phyloP scores from a whole-genome alignment of 2,113 vertebrate genomes.

The Blennius ocellaris region DNA sequence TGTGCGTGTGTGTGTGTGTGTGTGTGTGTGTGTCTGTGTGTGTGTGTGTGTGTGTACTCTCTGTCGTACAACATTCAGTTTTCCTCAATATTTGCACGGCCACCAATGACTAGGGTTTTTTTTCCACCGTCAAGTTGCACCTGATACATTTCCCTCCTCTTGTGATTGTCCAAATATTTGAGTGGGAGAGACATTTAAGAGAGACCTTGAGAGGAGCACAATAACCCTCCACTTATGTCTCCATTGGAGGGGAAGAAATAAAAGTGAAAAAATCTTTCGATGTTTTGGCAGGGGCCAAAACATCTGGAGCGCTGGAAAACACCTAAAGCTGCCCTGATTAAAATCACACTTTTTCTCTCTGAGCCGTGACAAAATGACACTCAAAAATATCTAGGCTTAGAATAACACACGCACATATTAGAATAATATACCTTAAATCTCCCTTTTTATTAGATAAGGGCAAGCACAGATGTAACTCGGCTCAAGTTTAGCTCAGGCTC shows the following conservation, averaged over 20 bases:
- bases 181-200: conserved; percentile 77
- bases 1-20: conserved; percentile 11
- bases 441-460: conserved; percentile 76
- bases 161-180: conserved; percentile 83
- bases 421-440: conserved; percentile 75
- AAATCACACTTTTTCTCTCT: conserved; percentile 77
- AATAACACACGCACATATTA: conserved; percentile 72
- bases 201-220: conserved; percentile 77
- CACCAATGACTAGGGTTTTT: conserved; percentile 26
- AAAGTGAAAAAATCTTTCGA: conserved; percentile 44
- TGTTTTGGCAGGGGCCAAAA: conserved; percentile 52
- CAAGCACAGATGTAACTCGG: conserved; percentile 49
- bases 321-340: conserved; percentile 77
- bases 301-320: conserved; percentile 78
- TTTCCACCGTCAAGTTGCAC: conserved; percentile 39
- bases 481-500: conserved; percentile 54
- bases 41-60: conserved; percentile 5
- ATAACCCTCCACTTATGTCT: conserved; percentile 79
- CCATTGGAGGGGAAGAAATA: conserved; percentile 55
- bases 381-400: conserved; percentile 68
- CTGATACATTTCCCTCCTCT: conserved; percentile 79
- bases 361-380: conserved; percentile 75
- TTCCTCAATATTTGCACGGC: conserved; percentile 34
- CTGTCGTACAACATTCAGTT: conserved; percentile 1
- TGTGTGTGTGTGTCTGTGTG: conserved; percentile 5